Percentiles rank a stretch among this genome's conserved stretches.
Conservation (phyloP, 2,888 invertebrate species). For the Thecophora atra region DNA sequence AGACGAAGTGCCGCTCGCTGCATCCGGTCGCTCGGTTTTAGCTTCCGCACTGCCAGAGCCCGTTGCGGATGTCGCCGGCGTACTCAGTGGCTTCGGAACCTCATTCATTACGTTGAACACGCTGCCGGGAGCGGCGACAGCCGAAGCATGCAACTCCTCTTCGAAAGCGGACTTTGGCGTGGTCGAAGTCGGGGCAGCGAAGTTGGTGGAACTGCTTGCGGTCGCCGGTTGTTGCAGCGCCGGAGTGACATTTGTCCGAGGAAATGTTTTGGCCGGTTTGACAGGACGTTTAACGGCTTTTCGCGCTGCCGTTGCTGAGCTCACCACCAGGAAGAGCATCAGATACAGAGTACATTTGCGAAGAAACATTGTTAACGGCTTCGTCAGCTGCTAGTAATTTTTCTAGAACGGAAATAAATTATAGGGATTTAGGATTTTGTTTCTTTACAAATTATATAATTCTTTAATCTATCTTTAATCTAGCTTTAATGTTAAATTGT, state of each 20-base stretch:
- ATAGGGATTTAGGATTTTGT: too few relatives aligned
- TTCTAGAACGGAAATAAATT: too few relatives aligned
- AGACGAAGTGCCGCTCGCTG: slow-evolving; percentile 31
- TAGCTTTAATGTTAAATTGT: too few relatives aligned
- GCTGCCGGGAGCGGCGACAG: slow-evolving; percentile 47
- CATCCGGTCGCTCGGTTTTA: slow-evolving; percentile 56
- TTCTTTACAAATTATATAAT: too few relatives aligned
- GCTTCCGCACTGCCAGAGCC: slow-evolving; percentile 48
- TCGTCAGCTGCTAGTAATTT: slow-evolving; percentile 21
- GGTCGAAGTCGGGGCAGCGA: slow-evolving; percentile 30
- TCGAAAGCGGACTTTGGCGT: slow-evolving; percentile 38
- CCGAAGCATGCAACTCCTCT: slow-evolving; percentile 41
- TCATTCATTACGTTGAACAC: slow-evolving; percentile 49
- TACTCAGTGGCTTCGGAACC: slow-evolving; percentile 58
- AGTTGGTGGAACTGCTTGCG: slow-evolving; percentile 24
- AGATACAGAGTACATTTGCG: slow-evolving; percentile 59
- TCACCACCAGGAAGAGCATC: slow-evolving; percentile 60
- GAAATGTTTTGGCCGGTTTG: slow-evolving; percentile 63
- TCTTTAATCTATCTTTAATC: too few relatives aligned
- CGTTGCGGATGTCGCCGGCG: slow-evolving; percentile 35
- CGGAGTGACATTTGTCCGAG: slow-evolving; percentile 63
- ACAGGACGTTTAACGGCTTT: slow-evolving; percentile 62
- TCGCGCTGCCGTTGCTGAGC: slow-evolving; percentile 61
- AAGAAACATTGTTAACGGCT: slow-evolving; percentile 56
- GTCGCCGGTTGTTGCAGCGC: slow-evolving; percentile 50